Percentiles rank a stretch among this genome's conserved stretches.
These are phyloP conservation scores for Procavia capensis DNA, from an alignment of 2,113 vertebrate species.

Conservation along the genomic window DNA sequence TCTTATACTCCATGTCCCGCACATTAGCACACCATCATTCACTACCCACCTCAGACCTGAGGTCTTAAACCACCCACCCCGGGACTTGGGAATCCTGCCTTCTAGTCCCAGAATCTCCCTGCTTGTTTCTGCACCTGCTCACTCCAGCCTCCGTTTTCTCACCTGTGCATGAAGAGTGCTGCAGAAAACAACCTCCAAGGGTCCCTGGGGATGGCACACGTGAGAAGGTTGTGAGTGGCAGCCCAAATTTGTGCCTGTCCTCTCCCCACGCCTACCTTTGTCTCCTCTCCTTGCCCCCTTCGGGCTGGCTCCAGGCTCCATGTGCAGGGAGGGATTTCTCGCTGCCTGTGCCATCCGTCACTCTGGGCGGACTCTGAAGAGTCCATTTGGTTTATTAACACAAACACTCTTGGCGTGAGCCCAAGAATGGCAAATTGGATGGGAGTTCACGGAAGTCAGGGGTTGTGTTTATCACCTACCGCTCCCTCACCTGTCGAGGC, in stretches of 20 bases:
- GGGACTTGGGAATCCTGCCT: neutral
- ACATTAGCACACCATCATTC: neutral
- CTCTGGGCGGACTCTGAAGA: neutral
- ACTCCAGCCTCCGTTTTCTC: neutral
- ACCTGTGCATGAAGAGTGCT: neutral
- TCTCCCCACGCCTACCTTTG: neutral
- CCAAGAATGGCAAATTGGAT: slow-evolving; percentile 66
- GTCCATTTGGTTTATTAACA: slow-evolving; percentile 81
- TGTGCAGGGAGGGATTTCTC: neutral
- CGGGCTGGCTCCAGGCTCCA: rapidly evolving
- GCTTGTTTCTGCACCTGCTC: neutral
- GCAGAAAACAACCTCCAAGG: neutral
- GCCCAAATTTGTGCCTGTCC: neutral
- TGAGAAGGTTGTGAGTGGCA: neutral
- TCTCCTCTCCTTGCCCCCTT: rapidly evolving
- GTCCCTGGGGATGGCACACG: neutral
- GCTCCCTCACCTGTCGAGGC: neutral
- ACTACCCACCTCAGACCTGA: neutral
- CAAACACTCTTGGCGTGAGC: slow-evolving; percentile 68
- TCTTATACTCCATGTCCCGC: neutral
- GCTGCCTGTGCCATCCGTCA: neutral
- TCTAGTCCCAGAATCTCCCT: neutral
- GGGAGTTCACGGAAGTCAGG: slow-evolving; percentile 79
- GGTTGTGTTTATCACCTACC: slow-evolving; percentile 61
- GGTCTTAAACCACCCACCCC: too few species aligned